Base-by-base conservation (phyloP, 2,888 invertebrate species). In the Drosophila affinis region DNA sequence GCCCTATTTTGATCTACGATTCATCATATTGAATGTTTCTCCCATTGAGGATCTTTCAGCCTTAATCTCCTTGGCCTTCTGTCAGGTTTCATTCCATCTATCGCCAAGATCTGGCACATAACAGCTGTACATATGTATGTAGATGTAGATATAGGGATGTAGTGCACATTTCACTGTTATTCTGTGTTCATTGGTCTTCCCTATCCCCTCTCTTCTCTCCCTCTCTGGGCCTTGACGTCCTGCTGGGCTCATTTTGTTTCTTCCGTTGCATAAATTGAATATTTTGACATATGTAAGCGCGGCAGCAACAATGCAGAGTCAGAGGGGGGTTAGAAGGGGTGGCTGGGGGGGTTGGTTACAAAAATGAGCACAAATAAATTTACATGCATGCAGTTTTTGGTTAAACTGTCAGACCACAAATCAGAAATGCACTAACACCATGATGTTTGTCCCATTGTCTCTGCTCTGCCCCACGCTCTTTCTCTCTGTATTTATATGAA, bases 391-490 rank as follows among this genome's bases (percentile, higher is more conserved):
- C 83, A 79, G 67, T 79, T 89, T 86, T 79, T 39, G 88, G 89
- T 88, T 89, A 83, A 90, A 81, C 84, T 88, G 81, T 87, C 85
- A 82, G 77, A 88, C 90, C 90, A 88, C 88, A 88, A 90, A 89
- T 88, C 88, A 90, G 82, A 89, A 89, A 89, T 88, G 78, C 87
- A 87, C 88, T 75, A 81, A 78, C 87, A 76, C 88, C 72, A 78
- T 70, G 77, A 61, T 76, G 76, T 58, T 77, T 62, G 65, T 67
- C 54, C 68, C 45, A 53, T 53, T 54, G 46, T 24, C 46, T n/a
- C 32, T 39, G 21, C 21, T 3, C 18, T 2, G 39, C 12, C 39
- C 10, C 44, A 17, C 39, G 34, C 47, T n/a, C n/a, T n/a, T n/a
- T n/a, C n/a, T 39, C 47, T 39, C 10, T 51, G 29, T 78, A 75